These are phyloP conservation scores for Sapayoa aenigma DNA, from an alignment of 2,113 vertebrate species.

Conservation along the genomic window DNA sequence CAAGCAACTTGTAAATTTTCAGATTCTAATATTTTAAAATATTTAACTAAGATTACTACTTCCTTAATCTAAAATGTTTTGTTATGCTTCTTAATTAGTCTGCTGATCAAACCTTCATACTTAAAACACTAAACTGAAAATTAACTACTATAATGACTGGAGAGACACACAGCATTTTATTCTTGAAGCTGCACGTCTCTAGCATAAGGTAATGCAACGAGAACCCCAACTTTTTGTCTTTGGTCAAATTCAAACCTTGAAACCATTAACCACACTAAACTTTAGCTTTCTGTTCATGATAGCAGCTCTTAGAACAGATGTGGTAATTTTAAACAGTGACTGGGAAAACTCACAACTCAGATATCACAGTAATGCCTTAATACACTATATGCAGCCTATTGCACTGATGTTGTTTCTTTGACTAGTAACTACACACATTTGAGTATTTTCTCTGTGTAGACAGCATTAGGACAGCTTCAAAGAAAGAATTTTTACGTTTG, in stretches of 20 bases:
- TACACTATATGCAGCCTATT: background rate
- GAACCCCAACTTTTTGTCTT: background rate
- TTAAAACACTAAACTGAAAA: background rate
- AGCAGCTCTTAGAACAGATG: background rate
- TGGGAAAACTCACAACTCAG: background rate
- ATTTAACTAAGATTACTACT: background rate
- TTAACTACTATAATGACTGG: background rate
- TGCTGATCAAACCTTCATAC: background rate
- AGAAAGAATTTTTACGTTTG: background rate
- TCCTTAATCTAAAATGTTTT: background rate
- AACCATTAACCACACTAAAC: background rate
- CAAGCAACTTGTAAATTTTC: background rate
- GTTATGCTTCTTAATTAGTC: background rate
- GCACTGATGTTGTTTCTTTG: background rate
- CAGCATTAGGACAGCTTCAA: constrained; percentile 8
- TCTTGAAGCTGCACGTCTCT: background rate
- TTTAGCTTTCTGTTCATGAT: background rate
- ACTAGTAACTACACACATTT: background rate
- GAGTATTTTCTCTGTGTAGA: background rate
- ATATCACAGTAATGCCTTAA: background rate
- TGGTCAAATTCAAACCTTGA: background rate
- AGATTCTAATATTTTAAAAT: background rate
- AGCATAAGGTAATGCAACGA: background rate
- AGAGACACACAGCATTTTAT: background rate
- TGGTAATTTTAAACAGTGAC: background rate